phyloP scores from a whole-genome alignment of 2,888 invertebrate species.

The Tenthredo notha region DNA sequence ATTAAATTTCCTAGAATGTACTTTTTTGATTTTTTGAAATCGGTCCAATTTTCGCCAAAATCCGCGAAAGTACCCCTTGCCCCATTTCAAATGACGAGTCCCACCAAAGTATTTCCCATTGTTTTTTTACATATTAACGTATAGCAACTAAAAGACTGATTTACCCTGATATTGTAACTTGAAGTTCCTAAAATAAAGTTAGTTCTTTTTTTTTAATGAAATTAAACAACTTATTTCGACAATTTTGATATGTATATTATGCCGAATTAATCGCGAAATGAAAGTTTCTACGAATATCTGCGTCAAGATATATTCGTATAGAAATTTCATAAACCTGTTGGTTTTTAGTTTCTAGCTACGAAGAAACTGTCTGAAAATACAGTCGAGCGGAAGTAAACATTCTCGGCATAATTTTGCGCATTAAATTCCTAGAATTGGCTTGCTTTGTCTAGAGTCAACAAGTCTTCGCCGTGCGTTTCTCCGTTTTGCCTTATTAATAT shows the following conservation, averaged over 20 bases:
- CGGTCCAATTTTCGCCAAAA: no score
- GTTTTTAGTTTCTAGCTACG: not conserved
- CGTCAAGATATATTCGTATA: not conserved
- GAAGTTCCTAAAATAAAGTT: constrained; percentile 64
- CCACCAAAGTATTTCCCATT: not conserved
- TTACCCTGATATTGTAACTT: constrained; percentile 58
- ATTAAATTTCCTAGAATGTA: no score
- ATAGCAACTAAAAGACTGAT: constrained; percentile 66
- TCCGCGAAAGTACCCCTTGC: no score
- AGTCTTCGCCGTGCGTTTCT: not conserved
- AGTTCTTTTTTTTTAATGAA: not conserved
- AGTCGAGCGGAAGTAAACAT: constrained; percentile 13
- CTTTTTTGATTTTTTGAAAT: no score
- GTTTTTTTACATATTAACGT: not conserved
- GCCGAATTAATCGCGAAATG: not conserved
- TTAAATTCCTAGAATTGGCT: not conserved
- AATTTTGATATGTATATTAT: not conserved
- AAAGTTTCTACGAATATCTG: not conserved
- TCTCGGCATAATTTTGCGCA: constrained; percentile 9
- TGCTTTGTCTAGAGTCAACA: not conserved
- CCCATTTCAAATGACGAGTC: no score
- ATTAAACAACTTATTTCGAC: not conserved
- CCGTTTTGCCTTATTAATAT: not conserved
- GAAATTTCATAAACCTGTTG: not conserved
- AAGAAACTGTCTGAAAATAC: not conserved